phyloP scores from a whole-genome alignment of 2,888 invertebrate genomes.

The Plemyria rubiginata region DNA sequence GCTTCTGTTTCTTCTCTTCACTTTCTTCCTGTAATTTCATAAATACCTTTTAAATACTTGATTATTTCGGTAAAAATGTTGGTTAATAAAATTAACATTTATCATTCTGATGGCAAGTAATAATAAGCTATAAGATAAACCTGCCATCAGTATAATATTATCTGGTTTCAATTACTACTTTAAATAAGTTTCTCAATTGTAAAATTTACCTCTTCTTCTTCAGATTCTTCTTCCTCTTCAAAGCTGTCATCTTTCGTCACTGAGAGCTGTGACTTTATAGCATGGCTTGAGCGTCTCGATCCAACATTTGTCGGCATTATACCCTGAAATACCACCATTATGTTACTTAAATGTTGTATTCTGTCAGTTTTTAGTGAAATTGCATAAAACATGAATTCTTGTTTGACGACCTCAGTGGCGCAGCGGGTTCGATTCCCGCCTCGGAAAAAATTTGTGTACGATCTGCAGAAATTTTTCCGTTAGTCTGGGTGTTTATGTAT shows the following conservation, averaged over 20 bases:
- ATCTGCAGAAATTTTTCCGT: too few relatives aligned
- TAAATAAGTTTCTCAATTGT: neutral
- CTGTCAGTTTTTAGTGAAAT: neutral
- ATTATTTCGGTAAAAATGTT: too few relatives aligned
- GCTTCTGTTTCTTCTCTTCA: slow-evolving; percentile 86
- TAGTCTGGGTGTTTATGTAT: too few relatives aligned
- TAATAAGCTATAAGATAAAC: too few relatives aligned
- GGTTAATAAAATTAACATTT: too few relatives aligned
- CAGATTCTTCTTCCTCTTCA: slow-evolving; percentile 82
- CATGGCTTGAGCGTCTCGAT: slow-evolving; percentile 81
- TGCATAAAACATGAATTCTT: too few relatives aligned
- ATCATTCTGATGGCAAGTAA: too few relatives aligned
- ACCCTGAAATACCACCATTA: slow-evolving; percentile 63
- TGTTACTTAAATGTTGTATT: neutral
- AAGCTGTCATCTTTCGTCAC: slow-evolving; percentile 82
- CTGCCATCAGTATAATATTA: too few relatives aligned
- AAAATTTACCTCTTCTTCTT: slow-evolving; percentile 76
- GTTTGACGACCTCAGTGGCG: too few relatives aligned
- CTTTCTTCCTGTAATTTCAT: slow-evolving; percentile 77
- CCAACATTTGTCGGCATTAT: slow-evolving; percentile 75
- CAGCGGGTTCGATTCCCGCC: too few relatives aligned
- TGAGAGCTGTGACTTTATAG: slow-evolving; percentile 74
- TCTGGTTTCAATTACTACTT: neutral
- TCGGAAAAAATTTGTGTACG: too few relatives aligned
- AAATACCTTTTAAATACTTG: neutral